Conservation (phyloP, 1,140 invertebrate species). For the Plutomurus gul region DNA sequence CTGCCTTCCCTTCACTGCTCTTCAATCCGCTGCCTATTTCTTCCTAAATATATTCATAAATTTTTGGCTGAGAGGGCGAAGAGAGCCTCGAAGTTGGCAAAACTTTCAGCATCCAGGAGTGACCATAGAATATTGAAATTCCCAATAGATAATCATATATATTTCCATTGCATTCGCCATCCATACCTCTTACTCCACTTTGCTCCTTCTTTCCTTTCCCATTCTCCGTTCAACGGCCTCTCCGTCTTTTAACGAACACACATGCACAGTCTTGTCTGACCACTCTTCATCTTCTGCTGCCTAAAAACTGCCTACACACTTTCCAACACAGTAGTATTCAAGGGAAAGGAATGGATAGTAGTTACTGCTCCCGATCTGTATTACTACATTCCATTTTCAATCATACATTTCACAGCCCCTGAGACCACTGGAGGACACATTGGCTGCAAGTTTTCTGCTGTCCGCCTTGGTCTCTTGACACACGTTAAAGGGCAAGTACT, state of each 20-base stretch:
- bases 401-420: slow-evolving; percentile 44
- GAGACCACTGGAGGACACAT: slow-evolving; percentile 46
- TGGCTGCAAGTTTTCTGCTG: slow-evolving; percentile 32
- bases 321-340: not conserved
- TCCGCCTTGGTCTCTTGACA: slow-evolving; percentile 41
- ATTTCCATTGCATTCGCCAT: not conserved
- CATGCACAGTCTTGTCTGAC: too few relatives aligned
- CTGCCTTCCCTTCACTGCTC: not conserved
- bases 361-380: not conserved
- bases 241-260: too few relatives aligned
- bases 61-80: slow-evolving; percentile 42
- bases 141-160: slow-evolving; percentile 48
- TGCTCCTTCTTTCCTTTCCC: not conserved
- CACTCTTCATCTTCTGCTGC: too few relatives aligned
- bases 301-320: too few relatives aligned
- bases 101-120: slow-evolving; percentile 37
- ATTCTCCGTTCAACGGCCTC: not conserved
- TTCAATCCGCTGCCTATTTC: slow-evolving; percentile 20
- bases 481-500: slow-evolving; percentile 41
- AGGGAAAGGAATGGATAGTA: not conserved
- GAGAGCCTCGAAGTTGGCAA: slow-evolving; percentile 31
- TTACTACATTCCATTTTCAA: slow-evolving; percentile 48
- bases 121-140: slow-evolving; percentile 51
- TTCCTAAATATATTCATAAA: slow-evolving; percentile 49
- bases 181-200: not conserved